Conservation (phyloP, 2,113 vertebrate genomes). For the Ochotona princeps region DNA sequence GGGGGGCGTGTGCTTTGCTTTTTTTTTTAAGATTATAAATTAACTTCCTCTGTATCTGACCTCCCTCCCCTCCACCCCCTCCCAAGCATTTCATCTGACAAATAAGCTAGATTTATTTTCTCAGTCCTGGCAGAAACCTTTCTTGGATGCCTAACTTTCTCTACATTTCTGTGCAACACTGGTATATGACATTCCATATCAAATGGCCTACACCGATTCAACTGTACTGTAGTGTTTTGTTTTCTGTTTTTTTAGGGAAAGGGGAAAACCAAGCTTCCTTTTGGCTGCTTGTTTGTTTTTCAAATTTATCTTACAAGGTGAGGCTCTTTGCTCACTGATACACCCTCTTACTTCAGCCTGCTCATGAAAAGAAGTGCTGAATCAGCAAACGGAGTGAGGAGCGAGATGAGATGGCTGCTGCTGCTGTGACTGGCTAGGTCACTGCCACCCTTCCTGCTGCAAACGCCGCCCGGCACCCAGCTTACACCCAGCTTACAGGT, state of each 20-base stretch:
- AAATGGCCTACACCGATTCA: slow-evolving; percentile 71
- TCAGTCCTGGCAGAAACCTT: slow-evolving; percentile 77
- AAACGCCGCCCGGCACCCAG: slow-evolving; percentile 88
- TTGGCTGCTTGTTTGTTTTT: slow-evolving; percentile 54
- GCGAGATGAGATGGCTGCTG: slow-evolving; percentile 93
- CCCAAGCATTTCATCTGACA: slow-evolving; percentile 80
- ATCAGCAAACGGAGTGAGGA: slow-evolving; percentile 92
- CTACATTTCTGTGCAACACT: slow-evolving; percentile 77
- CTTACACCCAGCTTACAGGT: slow-evolving; percentile 94
- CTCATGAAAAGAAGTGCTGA: slow-evolving; percentile 92
- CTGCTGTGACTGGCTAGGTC: slow-evolving; percentile 93
- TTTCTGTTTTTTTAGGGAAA: neutral
- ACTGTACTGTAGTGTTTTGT: slow-evolving; percentile 45
- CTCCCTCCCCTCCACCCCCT: slow-evolving; percentile 74
- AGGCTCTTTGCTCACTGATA: slow-evolving; percentile 86
- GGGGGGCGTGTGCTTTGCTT: slow-evolving; percentile 35
- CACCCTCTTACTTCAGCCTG: slow-evolving; percentile 74
- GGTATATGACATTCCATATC: slow-evolving; percentile 78
- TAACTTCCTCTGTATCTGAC: slow-evolving; percentile 77
- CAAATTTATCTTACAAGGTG: slow-evolving; percentile 89
- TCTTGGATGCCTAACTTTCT: slow-evolving; percentile 82
- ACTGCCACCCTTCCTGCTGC: slow-evolving; percentile 91
- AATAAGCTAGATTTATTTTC: slow-evolving; percentile 81
- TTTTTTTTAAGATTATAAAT: slow-evolving; percentile 69
- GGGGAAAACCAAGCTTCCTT: slow-evolving; percentile 4